phyloP scores from a whole-genome alignment of 1,140 invertebrate species.

The Andricus grossulariae region DNA sequence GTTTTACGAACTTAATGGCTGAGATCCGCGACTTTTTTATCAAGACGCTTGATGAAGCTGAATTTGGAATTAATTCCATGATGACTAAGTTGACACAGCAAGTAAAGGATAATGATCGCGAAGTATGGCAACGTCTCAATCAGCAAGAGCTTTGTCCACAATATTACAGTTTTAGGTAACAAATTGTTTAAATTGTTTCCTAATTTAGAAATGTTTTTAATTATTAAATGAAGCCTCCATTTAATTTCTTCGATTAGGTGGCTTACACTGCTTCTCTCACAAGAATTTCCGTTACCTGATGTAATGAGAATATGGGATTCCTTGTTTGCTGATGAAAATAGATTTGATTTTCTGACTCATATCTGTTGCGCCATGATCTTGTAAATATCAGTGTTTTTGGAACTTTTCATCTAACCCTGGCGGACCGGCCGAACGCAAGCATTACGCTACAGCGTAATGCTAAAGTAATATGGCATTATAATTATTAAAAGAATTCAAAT shows the following conservation, averaged over 20 bases:
- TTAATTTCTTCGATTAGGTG: constrained; percentile 80
- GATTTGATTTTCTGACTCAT: constrained; percentile 93
- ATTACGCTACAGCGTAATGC: no score
- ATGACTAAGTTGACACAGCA: constrained; percentile 87
- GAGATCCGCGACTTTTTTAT: constrained; percentile 99
- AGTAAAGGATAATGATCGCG: constrained; percentile 86
- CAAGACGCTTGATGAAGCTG: constrained; percentile 94
- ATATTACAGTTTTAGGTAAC: constrained; percentile 94
- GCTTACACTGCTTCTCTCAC: constrained; percentile 96
- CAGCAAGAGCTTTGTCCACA: constrained; percentile 93
- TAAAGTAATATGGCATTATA: no score
- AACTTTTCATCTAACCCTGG: constrained; percentile 19
- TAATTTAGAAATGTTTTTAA: not conserved
- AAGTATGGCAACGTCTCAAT: constrained; percentile 84
- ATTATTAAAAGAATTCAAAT: no score
- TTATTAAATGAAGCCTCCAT: not conserved
- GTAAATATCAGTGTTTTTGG: constrained; percentile 79
- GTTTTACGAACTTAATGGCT: constrained; percentile 97
- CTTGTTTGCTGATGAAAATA: constrained; percentile 90
- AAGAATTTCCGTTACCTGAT: constrained; percentile 98
- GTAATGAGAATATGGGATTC: constrained; percentile 98
- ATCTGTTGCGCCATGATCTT: constrained; percentile 98
- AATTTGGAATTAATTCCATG: constrained; percentile 90
- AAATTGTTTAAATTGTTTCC: constrained; percentile 28
- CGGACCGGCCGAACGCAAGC: no score